phyloP scores from a whole-genome alignment of 1,140 invertebrate species.

The Aphelenchoides besseyi region DNA sequence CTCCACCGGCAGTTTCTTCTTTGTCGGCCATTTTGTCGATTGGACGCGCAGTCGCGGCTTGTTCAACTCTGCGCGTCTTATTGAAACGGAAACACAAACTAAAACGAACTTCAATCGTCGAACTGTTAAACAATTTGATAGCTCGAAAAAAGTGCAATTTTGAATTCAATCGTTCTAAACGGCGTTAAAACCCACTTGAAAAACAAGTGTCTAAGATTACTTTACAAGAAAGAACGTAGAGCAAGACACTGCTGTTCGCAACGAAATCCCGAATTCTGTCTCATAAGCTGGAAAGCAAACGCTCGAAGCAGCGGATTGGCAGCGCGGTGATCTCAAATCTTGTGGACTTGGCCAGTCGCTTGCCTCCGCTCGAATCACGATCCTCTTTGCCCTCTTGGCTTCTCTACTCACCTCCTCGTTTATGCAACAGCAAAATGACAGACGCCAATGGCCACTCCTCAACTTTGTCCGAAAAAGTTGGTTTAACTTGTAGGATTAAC shows the following conservation, averaged over 20 bases:
- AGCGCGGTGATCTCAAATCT: neutral
- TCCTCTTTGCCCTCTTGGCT: neutral
- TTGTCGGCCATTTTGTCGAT: conserved; percentile 54
- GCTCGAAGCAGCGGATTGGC: too few species aligned
- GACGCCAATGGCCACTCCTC: neutral
- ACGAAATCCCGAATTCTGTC: too few species aligned
- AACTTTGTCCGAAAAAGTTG: neutral
- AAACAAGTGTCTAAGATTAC: neutral
- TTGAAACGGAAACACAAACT: too few species aligned
- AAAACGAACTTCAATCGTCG: neutral
- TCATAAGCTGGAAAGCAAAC: too few species aligned
- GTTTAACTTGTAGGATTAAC: too few species aligned
- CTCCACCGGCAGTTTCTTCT: conserved; percentile 64
- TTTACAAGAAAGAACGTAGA: neutral
- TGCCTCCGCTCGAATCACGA: neutral
- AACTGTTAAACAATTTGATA: neutral
- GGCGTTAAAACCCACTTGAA: neutral
- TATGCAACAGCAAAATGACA: too few species aligned
- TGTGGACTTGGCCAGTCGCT: neutral
- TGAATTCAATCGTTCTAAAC: neutral
- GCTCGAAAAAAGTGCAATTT: neutral
- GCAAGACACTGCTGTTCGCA: too few species aligned
- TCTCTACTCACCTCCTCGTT: neutral
- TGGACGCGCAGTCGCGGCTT: neutral
- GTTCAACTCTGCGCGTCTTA: too few species aligned